Evolutionary conservation across 2,888 invertebrate species (phyloP).

Genomic region (Philopedon plagiatum): DNA sequence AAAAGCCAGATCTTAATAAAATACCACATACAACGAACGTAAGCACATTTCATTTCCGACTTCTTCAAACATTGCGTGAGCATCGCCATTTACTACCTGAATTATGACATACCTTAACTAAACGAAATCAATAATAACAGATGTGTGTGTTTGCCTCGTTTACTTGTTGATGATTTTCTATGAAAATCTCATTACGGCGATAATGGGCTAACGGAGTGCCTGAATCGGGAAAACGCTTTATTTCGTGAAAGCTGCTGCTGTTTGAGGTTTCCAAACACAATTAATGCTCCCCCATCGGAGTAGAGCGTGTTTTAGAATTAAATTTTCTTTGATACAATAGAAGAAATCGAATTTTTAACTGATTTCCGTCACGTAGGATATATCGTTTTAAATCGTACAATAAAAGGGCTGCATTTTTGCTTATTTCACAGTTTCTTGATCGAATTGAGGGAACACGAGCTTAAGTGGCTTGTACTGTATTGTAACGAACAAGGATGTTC

Average conservation of each 20-base stretch:
- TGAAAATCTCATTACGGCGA: slow-evolving; percentile 15
- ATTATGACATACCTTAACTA: not conserved
- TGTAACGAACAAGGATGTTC: no score
- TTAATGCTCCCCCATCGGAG: slow-evolving; percentile 26
- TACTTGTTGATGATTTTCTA: slow-evolving; percentile 16
- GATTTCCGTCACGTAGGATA: slow-evolving; percentile 2
- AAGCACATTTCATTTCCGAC: no score
- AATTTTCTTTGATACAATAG: slow-evolving; percentile 36
- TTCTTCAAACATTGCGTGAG: not conserved
- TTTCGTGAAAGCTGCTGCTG: slow-evolving; percentile 7
- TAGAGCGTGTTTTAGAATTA: slow-evolving; percentile 28
- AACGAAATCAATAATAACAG: slow-evolving; percentile 1
- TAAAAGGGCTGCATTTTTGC: not conserved
- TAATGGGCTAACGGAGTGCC: slow-evolving; percentile 11
- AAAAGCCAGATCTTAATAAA: no score
- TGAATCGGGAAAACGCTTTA: slow-evolving; percentile 4
- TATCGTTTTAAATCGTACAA: not conserved
- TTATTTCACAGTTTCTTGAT: not conserved
- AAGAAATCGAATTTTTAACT: slow-evolving; percentile 32
- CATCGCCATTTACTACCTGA: not conserved
- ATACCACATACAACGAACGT: no score
- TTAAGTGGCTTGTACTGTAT: no score
- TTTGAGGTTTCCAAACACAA: slow-evolving; percentile 28
- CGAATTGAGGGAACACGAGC: no score
- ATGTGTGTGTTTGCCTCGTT: not conserved